Base-by-base conservation (phyloP, 2,113 vertebrate genomes). In the Elephas maximus region DNA sequence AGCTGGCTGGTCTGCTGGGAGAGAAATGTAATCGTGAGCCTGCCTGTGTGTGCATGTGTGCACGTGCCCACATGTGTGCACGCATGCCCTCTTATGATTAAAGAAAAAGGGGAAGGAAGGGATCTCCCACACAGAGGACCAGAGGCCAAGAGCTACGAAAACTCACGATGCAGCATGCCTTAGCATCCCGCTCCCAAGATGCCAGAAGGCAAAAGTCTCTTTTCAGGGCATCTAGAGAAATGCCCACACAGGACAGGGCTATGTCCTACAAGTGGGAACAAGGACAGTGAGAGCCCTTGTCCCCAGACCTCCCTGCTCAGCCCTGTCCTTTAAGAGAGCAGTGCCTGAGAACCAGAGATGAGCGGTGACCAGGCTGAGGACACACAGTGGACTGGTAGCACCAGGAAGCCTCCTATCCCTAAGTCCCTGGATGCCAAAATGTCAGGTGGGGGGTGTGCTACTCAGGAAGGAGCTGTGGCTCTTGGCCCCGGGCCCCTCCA, bases 1-100 rank as follows among this genome's bases (percentile, higher is more conserved):
- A 51, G 96, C 71, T 93, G 94, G 79, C 74, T 37, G 53, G 74
- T 2, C 12, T 1, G 82, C 95, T 17, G 81, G 74, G 18, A 92
- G 91, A 86, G 67, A 81, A 51, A 76, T 63, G 79, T n/a, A 63
- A 78, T 4, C 62, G 63, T 41, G 95, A 96, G 12, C 53, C 41
- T 23, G n/a, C 44, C n/a, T 77, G n/a, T 77, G 44, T 48, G 18
- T 69, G 60, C 14, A 4, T 21, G 69, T 20, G 41, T 67, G 51
- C 33, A 41, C 37, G 60, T 9, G 48, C 15, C 84, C 41, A 62
- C 48, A 3, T 48, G 8, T 57, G 90, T 48, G 44, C 24, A 30
- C 1, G 3, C 9, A 5, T 28, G 45, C 48, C 60, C 69, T 94
- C 86, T 67, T 76, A 37, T 51, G 79, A 74, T 41, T 44, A 67